Evolutionary conservation across 1,140 invertebrate genomes (phyloP).

Genomic region (Aphaenogaster rudis): DNA sequence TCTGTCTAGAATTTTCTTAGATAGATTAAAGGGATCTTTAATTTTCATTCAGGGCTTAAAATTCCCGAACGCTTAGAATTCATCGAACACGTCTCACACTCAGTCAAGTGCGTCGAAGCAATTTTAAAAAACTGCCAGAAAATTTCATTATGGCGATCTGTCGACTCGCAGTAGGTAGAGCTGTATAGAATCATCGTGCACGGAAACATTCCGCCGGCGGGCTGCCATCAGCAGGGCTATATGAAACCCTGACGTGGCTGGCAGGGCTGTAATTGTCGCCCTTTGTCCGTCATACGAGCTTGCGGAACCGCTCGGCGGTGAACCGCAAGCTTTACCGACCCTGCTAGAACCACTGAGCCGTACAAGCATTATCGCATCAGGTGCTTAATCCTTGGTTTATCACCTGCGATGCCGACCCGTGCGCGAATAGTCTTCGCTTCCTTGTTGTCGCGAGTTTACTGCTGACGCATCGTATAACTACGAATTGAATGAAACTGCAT

Average conservation of each 20-base stretch:
- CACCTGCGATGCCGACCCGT: constrained; percentile 64
- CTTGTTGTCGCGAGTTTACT: constrained; percentile 51
- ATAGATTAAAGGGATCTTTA: not conserved
- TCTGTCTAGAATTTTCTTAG: not conserved
- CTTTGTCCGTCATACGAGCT: constrained; percentile 80
- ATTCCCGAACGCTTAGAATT: not conserved
- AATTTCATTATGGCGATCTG: constrained; percentile 31
- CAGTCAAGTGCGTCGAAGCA: not conserved
- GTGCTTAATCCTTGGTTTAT: constrained; percentile 80
- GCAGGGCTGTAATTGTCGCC: constrained; percentile 80
- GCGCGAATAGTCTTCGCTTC: constrained; percentile 15
- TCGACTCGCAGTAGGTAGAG: not conserved
- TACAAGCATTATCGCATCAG: constrained; percentile 77
- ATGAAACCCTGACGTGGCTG: constrained; percentile 79
- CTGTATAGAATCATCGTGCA: constrained; percentile 39
- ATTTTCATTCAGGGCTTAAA: not conserved
- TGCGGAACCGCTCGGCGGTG: constrained; percentile 70
- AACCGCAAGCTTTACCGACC: constrained; percentile 76
- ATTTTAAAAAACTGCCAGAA: constrained; percentile 7
- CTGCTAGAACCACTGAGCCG: constrained; percentile 66
- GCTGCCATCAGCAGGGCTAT: constrained; percentile 67
- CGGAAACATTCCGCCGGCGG: constrained; percentile 67
- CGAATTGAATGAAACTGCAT: constrained; percentile 58
- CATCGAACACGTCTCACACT: not conserved
- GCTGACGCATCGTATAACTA: constrained; percentile 52